Percentiles rank a stretch among this genome's conserved stretches.
Evolutionary conservation across 2,113 vertebrate genomes (phyloP).

Genomic region (Mungos mungo): DNA sequence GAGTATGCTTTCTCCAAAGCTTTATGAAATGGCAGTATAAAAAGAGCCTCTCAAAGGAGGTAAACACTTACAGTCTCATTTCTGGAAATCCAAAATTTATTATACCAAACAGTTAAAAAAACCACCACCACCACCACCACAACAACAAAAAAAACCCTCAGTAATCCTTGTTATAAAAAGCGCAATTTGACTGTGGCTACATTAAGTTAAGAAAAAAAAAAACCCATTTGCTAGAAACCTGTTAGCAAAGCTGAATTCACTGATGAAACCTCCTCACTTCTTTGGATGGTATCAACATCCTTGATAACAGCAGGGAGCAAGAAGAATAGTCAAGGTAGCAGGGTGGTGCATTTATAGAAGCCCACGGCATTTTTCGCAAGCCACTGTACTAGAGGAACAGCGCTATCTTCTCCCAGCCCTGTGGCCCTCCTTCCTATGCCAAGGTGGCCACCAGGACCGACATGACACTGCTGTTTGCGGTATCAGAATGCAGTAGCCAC

Average conservation of each 20-base stretch:
- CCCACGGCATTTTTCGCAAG: neutral
- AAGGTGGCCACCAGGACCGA: neutral
- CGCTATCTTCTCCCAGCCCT: neutral
- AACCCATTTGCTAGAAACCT: neutral
- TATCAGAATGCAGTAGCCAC: neutral
- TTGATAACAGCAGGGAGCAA: neutral
- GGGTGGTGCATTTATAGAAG: neutral
- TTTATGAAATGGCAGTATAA: neutral
- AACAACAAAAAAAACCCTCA: neutral
- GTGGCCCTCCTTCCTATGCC: neutral
- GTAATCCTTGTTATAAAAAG: neutral
- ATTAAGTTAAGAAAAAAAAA: neutral
- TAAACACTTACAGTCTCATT: neutral
- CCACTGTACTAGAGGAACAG: neutral
- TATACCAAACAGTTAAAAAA: neutral
- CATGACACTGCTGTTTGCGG: neutral
- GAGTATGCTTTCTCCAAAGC: neutral
- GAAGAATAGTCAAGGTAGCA: neutral
- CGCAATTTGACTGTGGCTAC: neutral
- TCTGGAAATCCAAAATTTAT: neutral
- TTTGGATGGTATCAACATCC: neutral
- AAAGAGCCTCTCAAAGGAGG: neutral
- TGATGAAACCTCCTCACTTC: neutral
- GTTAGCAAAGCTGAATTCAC: neutral
- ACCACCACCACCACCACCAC: neutral